phyloP scores from a whole-genome alignment of 1,140 invertebrate genomes.

The Papilio xuthus region DNA sequence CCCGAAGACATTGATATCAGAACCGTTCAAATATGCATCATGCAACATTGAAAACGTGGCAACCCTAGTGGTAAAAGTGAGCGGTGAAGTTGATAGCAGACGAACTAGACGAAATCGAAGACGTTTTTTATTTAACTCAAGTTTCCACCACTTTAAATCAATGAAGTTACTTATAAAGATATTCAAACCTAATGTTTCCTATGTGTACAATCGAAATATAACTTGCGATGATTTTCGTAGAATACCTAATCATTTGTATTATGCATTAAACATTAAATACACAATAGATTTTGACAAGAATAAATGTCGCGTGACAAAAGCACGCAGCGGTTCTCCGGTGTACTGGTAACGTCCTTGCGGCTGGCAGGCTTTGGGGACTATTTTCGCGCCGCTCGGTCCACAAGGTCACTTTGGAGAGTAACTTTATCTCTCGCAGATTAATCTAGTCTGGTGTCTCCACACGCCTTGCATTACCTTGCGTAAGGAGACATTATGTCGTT shows the following conservation, averaged over 20 bases:
- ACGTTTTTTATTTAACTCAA: no score
- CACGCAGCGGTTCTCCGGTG: background rate
- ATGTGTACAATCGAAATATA: background rate
- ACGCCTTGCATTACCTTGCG: background rate
- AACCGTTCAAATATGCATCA: background rate
- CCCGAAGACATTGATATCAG: no score
- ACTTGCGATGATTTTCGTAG: background rate
- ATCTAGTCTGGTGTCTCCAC: background rate
- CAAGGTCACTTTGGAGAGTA: conserved; percentile 18
- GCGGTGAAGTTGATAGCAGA: background rate
- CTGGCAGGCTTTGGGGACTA: background rate
- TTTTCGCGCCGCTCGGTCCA: background rate
- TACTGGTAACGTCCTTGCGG: background rate
- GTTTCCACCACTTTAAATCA: no score
- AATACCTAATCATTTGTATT: no score
- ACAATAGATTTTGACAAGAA: background rate
- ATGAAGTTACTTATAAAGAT: no score
- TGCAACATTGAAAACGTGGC: background rate
- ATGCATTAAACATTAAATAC: background rate
- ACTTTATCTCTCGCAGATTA: background rate
- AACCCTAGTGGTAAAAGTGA: background rate
- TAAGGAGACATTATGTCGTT: background rate
- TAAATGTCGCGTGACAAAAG: conserved; percentile 19
- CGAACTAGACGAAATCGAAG: background rate
- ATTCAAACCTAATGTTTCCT: no score